Conservation (phyloP, 2,888 invertebrate species). For the Ormyrus thymus region DNA sequence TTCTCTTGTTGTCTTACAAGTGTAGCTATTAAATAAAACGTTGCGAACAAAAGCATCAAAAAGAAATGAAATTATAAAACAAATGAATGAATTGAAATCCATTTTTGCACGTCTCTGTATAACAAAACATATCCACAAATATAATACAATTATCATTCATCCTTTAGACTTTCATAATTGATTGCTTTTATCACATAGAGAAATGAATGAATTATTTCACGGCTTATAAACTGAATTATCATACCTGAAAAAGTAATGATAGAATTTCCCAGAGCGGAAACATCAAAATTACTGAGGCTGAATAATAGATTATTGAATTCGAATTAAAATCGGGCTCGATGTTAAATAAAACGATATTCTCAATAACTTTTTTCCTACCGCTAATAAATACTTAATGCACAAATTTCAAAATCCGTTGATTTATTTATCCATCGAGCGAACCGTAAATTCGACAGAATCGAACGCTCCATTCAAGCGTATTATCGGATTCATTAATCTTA, state of each 20-base stretch:
- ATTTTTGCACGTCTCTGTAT: no score
- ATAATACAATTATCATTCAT: no score
- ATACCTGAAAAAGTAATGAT: conserved; percentile 9
- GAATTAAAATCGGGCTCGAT: conserved; percentile 19
- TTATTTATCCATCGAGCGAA: conserved; percentile 3
- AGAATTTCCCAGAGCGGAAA: conserved; percentile 10
- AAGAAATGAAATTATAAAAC: no score
- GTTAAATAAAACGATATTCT: conserved; percentile 15
- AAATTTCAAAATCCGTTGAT: not conserved
- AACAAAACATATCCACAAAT: no score
- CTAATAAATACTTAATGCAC: conserved; percentile 5
- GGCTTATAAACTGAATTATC: not conserved
- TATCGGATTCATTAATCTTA: conserved; percentile 24
- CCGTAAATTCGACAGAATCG: not conserved
- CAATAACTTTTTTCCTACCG: conserved; percentile 11
- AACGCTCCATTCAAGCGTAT: conserved; percentile 21
- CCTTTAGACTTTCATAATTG: no score
- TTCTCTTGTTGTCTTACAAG: no score
- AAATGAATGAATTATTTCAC: not conserved
- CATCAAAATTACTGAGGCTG: conserved; percentile 8
- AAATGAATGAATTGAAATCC: no score
- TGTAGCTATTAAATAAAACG: no score
- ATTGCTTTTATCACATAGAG: no score
- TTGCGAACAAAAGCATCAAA: no score
- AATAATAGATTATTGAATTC: conserved; percentile 4